Evolutionary conservation across 1,140 invertebrate species (phyloP), one percentile per base, ranked within the genome.

Genomic region (Drosophila albomicans): DNA sequence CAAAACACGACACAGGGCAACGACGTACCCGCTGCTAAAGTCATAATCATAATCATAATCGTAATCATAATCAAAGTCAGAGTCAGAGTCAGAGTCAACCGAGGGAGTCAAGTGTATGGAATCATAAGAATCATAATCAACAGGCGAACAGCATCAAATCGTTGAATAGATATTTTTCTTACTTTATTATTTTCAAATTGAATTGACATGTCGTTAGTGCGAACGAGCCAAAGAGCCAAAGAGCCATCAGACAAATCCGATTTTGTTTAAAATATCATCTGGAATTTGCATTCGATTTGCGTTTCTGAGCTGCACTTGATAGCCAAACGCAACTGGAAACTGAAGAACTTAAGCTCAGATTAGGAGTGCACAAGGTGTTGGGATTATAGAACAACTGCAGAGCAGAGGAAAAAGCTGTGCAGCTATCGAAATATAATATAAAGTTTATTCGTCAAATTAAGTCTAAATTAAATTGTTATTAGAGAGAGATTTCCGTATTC

Each of bases 41-140:
- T 79, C 84, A 88, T 88, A 87, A 88, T 87, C 84, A 88, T 88
- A 87, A 88, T 87, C 82, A 80, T 84, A 87, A 87, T 74, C 82
- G 59, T 70, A 70, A 75, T 75, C 73, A 57, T 71, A 75, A 75
- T 75, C 73, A 70, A 51, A 75, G 45, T 48, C 56, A 57, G 64
- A 67, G 16, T 58, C 52, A 68, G 63, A 41, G 38, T 49, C 62
- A 59, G 28, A 52, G 48, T 41, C 16, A 58, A 52, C 28, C 5
- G 7, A 15, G 15, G 32, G n/a, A 28, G 11, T 65, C 63, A n/a
- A 52, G 25, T 28, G 62, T 43, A 6, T 45, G 32, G 20, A 45
- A 10, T 43, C 48, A 79, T 10, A 38, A 64, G 65, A 82, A 79
- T 72, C 84, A 84, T 84, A 87, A 81, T 87, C 82, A 74, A 80